A percentile compares a stretch with the other conserved stretches of the same genome.
phyloP scores from a whole-genome alignment of 2,113 vertebrate species.

The Solea solea region DNA sequence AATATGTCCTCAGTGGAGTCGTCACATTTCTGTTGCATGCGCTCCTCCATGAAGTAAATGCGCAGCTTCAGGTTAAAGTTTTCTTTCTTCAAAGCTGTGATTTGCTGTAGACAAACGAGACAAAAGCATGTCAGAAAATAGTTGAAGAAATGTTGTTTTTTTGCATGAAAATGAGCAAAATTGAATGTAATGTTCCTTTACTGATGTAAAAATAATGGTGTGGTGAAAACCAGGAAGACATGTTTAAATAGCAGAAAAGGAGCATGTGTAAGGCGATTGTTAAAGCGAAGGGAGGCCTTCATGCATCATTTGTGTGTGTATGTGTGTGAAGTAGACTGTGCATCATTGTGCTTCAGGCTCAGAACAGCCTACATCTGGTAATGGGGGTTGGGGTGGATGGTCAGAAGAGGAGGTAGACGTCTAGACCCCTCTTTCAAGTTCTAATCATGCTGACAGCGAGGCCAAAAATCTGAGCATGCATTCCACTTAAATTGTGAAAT shows the following conservation, averaged over 20 bases:
- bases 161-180: background rate
- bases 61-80: slow-evolving; percentile 98
- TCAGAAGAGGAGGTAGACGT: slow-evolving; percentile 56
- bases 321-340: slow-evolving; percentile 74
- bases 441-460: slow-evolving; percentile 41
- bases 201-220: no score
- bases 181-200: background rate
- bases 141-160: background rate
- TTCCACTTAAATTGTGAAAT: slow-evolving; percentile 66
- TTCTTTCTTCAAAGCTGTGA: slow-evolving; percentile 96
- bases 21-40: slow-evolving; percentile 93
- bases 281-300: slow-evolving; percentile 43
- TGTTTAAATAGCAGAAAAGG: slow-evolving; percentile 30
- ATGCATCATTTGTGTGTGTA: slow-evolving; percentile 5
- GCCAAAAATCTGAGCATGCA: slow-evolving; percentile 48
- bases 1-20: slow-evolving; percentile 91
- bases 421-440: slow-evolving; percentile 49
- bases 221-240: background rate
- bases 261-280: slow-evolving; percentile 37
- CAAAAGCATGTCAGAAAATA: background rate
- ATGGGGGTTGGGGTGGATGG: slow-evolving; percentile 62
- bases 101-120: slow-evolving; percentile 84
- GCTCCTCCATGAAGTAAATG: slow-evolving; percentile 97
- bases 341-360: slow-evolving; percentile 75
- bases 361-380: slow-evolving; percentile 76